Conservation (phyloP, 2,113 vertebrate species). For the Podarcis raffonei region DNA sequence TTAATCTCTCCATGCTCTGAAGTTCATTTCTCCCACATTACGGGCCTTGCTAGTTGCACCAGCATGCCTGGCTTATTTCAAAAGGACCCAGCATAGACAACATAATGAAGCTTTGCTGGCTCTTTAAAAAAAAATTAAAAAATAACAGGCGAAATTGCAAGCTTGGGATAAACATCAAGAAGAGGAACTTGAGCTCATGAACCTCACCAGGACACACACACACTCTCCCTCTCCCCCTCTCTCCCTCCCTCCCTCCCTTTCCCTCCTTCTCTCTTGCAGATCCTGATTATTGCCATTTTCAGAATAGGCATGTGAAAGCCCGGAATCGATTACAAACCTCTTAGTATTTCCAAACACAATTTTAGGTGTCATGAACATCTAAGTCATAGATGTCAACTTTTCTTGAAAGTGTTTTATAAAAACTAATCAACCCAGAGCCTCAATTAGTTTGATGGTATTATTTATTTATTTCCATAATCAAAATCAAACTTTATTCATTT, state of each 20-base stretch:
- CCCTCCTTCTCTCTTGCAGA: neutral
- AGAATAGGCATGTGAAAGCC: neutral
- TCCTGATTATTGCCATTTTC: neutral
- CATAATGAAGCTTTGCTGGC: constrained; percentile 21
- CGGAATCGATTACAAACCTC: too few relatives aligned
- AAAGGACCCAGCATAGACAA: constrained; percentile 31
- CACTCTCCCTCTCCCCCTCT: too few relatives aligned
- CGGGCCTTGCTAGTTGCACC: constrained; percentile 38
- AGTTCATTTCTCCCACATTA: constrained; percentile 57
- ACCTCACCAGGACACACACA: neutral
- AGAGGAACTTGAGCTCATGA: neutral
- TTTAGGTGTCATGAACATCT: too few relatives aligned
- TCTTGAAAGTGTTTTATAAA: too few relatives aligned
- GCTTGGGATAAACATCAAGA: constrained; percentile 13
- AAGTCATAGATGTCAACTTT: too few relatives aligned
- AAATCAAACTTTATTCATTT: too few relatives aligned
- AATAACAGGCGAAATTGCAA: constrained; percentile 15
- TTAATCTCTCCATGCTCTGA: constrained; percentile 57
- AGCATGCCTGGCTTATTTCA: constrained; percentile 50
- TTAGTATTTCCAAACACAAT: too few relatives aligned
- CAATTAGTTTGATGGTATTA: too few relatives aligned
- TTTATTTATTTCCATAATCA: too few relatives aligned
- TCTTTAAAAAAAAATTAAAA: neutral
- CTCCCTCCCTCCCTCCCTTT: too few relatives aligned
- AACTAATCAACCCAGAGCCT: too few relatives aligned